Percentiles rank a stretch among this genome's conserved stretches.
These are phyloP conservation scores for Ellobium chinense DNA, from an alignment of 2,888 invertebrate genomes.

Conservation along the genomic window DNA sequence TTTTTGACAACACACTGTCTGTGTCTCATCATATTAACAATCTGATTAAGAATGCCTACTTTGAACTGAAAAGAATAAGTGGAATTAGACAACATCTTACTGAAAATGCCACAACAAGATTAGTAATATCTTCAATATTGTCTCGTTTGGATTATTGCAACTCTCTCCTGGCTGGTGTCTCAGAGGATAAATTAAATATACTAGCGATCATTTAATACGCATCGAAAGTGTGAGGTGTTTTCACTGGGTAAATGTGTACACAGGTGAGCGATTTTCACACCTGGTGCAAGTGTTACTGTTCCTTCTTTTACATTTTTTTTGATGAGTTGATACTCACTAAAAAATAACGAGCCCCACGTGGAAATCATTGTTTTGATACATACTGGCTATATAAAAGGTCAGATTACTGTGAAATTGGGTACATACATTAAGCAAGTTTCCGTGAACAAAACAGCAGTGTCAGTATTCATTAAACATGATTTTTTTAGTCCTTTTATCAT, in stretches of 20 bases:
- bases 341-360: not conserved
- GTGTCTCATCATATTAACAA: no score
- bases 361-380: not conserved
- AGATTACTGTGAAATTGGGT: no score
- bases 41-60: no score
- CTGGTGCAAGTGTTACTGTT: not conserved
- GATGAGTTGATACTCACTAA: not conserved
- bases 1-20: no score
- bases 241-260: not conserved
- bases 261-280: not conserved
- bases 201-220: not conserved
- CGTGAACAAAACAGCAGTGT: not conserved
- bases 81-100: no score
- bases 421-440: not conserved
- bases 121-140: no score
- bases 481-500: not conserved
- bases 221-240: not conserved
- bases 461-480: not conserved
- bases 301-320: not conserved
- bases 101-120: no score
- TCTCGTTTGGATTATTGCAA: no score
- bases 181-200: no score
- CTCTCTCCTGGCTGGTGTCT: no score
- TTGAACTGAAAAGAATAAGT: no score
- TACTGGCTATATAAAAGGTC: no score